phyloP scores from a whole-genome alignment of 2,113 vertebrate species.

The Leptosomus discolor region DNA sequence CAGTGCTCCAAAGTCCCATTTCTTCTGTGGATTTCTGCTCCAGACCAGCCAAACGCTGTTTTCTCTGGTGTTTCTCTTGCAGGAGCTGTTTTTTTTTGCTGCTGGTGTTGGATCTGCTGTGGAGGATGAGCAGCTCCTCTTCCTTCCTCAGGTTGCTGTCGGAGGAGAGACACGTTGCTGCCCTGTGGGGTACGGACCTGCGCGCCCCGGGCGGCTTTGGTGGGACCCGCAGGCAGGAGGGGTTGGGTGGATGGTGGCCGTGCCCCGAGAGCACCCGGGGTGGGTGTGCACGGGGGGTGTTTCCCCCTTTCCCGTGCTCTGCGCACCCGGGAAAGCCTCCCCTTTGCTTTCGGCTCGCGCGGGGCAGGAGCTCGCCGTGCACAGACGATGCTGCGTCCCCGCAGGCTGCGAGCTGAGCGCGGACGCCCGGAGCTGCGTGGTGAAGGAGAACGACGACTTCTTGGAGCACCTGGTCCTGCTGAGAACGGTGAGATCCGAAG shows the following conservation, averaged over 20 bases:
- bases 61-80: background rate
- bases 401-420: slow-evolving; percentile 63
- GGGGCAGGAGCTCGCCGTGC: rapidly evolving
- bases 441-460: slow-evolving; percentile 48
- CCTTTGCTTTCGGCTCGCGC: background rate
- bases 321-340: background rate
- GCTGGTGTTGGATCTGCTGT: rapidly evolving
- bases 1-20: rapidly evolving
- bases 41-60: rapidly evolving
- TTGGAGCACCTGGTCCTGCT: slow-evolving; percentile 69
- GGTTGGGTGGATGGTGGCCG: rapidly evolving
- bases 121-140: background rate
- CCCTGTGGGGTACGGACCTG: slow-evolving; percentile 23
- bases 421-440: background rate
- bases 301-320: rapidly evolving
- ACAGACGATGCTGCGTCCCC: rapidly evolving
- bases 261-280: background rate
- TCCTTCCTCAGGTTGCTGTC: too few species aligned
- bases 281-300: rapidly evolving
- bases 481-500: slow-evolving; percentile 34
- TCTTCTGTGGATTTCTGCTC: background rate
- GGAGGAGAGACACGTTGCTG: background rate
- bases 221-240: background rate
- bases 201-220: background rate
- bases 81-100: background rate